Evolutionary conservation across 1,140 invertebrate genomes (phyloP), one percentile per base, ranked within the genome.

Genomic region (Maconellicoccus hirsutus): DNA sequence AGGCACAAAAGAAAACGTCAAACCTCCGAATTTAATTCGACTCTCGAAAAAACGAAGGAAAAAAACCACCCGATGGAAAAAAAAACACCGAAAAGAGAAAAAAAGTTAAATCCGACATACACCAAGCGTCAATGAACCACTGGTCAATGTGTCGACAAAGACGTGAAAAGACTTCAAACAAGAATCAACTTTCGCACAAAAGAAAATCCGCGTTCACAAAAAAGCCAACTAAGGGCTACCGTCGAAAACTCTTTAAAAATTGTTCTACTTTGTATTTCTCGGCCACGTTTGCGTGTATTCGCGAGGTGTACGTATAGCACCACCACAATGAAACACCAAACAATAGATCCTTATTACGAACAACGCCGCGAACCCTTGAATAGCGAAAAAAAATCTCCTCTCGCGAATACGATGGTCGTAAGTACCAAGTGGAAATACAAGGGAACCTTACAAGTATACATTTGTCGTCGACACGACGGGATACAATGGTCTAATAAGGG

Each of bases 401-500:
- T 14, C 42, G n/a, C 42, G 42, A 52, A 16, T 16, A 52, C 29
- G n/a, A n/a, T n/a, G n/a, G n/a, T n/a, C n/a, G n/a, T 33, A 33
- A 3, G 12, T 33, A 33, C 29, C 29, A 33, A 33, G 29, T 33
- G 42, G n/a, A 52, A 52, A 52, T 16, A 16, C 6, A 52, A 52
- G 42, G 42, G 42, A 52, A 8, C 42, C 16, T 52, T 19, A 19
- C 42, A 19, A 3, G 10, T 52, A 52, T 12, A 12, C 29, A 19
- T 52, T 52, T 52, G 42, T 52, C 42, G 12, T 52, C 42, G 42
- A 52, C 29, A 52, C 42, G n/a, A 16, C 42, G 42, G 42, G 42
- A 19, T 52, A 52, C n/a, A 52, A 52, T 52, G 42, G 42, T 52
- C 42, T 52, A 52, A 52, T 52, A 52, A 52, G 42, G 42, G 42